Conservation (phyloP, 2,797 vertebrate species). For the Varecia variegata region DNA sequence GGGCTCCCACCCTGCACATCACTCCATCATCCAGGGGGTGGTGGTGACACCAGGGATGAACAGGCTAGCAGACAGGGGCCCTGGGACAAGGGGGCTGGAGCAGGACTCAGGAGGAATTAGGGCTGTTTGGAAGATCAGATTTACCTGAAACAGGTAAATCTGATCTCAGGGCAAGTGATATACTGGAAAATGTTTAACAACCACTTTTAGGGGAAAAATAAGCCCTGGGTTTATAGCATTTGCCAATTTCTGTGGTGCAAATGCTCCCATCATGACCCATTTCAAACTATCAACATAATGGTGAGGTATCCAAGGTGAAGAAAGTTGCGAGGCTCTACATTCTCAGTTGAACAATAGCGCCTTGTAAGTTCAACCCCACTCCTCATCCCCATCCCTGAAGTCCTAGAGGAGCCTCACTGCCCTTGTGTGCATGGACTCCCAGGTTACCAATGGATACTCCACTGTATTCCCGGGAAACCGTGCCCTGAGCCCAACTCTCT, state of each 20-base stretch:
- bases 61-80: not conserved
- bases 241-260: not conserved
- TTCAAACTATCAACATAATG: not conserved
- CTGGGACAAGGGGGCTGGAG: not conserved
- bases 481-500: not conserved
- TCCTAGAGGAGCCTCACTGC: not conserved
- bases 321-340: not conserved
- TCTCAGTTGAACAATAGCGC: not conserved
- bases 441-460: not conserved
- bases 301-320: not conserved
- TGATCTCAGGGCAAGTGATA: not conserved
- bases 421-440: not conserved
- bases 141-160: not conserved
- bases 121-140: not conserved
- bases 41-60: not conserved
- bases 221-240: not conserved
- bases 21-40: not conserved
- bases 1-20: not conserved
- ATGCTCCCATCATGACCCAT: not conserved
- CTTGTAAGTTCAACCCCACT: not conserved
- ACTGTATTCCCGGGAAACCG: not conserved
- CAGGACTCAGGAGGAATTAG: not conserved
- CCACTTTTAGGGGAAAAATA: not conserved
- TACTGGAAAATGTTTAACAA: not conserved
- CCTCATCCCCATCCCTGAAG: not conserved